Conservation (phyloP, 2,113 vertebrate genomes). For the Catharus minimus region DNA sequence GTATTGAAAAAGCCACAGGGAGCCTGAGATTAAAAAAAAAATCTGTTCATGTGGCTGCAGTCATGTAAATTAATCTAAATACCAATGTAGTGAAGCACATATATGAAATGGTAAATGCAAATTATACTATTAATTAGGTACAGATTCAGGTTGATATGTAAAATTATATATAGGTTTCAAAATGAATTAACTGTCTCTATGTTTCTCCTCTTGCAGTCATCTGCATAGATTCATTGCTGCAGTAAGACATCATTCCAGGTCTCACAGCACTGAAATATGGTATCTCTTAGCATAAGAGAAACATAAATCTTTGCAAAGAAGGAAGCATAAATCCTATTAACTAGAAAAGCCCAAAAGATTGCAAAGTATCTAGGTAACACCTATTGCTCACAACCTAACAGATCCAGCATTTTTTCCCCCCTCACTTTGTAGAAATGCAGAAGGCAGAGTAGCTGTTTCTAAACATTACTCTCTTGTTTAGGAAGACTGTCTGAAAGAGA, state of each 20-base stretch:
- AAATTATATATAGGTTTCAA: slow-evolving; percentile 18
- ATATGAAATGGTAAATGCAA: background rate
- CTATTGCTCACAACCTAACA: background rate
- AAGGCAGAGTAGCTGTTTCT: background rate
- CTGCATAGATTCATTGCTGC: slow-evolving; percentile 33
- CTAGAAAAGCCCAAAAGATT: slow-evolving; percentile 16
- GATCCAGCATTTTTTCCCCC: background rate
- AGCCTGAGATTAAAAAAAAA: background rate
- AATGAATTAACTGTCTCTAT: slow-evolving; percentile 18
- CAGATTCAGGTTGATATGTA: background rate
- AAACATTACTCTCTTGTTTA: background rate
- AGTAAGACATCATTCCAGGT: slow-evolving; percentile 9
- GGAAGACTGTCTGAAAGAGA: background rate
- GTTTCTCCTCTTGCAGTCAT: slow-evolving; percentile 14
- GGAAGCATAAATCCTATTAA: slow-evolving; percentile 38
- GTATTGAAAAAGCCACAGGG: background rate
- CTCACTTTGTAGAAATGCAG: background rate
- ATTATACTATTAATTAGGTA: background rate
- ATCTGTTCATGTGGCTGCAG: background rate
- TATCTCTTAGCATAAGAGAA: slow-evolving; percentile 8
- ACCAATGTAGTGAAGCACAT: background rate
- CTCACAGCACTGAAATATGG: slow-evolving; percentile 3
- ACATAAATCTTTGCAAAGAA: background rate
- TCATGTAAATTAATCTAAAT: slow-evolving; percentile 12
- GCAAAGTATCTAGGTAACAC: background rate